These are phyloP conservation scores for Excalfactoria chinensis DNA, from an alignment of 2,113 vertebrate genomes.

Conservation along the genomic window DNA sequence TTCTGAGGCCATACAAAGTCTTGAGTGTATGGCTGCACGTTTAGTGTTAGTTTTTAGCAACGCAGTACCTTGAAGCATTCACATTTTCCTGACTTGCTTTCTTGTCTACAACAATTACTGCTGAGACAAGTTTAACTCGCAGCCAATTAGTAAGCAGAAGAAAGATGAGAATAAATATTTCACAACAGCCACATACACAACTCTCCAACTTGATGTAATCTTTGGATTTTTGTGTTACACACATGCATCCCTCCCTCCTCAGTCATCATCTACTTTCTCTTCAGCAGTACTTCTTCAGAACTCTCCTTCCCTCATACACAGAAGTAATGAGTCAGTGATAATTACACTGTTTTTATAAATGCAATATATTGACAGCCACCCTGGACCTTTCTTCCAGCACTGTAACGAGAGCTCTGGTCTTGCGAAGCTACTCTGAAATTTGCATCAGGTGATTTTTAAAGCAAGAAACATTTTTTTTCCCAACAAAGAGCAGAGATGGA, in stretches of 20 bases:
- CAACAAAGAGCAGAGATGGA: background rate
- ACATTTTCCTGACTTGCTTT: background rate
- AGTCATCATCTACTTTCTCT: conserved; percentile 52
- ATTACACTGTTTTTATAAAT: background rate
- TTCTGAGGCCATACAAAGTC: background rate
- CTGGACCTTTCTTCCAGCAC: background rate
- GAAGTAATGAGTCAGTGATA: background rate
- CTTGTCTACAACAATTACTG: background rate
- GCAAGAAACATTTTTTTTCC: background rate
- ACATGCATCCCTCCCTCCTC: background rate
- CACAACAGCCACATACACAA: background rate
- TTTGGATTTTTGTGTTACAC: background rate
- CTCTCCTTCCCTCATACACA: background rate
- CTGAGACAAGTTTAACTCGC: conserved; percentile 4
- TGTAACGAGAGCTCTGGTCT: accelerated
- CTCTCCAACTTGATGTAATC: conserved; percentile 22
- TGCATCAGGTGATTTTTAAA: background rate
- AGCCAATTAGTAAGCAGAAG: conserved; percentile 9
- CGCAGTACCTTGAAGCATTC: background rate
- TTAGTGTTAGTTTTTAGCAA: background rate
- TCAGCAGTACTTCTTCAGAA: background rate
- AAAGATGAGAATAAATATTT: conserved; percentile 31
- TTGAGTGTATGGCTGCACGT: background rate
- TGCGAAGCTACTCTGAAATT: background rate
- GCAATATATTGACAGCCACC: background rate